Percentiles rank a stretch among this genome's conserved stretches.
Conservation (phyloP, 2,797 vertebrate species). For the Amazonetta brasiliensis region DNA sequence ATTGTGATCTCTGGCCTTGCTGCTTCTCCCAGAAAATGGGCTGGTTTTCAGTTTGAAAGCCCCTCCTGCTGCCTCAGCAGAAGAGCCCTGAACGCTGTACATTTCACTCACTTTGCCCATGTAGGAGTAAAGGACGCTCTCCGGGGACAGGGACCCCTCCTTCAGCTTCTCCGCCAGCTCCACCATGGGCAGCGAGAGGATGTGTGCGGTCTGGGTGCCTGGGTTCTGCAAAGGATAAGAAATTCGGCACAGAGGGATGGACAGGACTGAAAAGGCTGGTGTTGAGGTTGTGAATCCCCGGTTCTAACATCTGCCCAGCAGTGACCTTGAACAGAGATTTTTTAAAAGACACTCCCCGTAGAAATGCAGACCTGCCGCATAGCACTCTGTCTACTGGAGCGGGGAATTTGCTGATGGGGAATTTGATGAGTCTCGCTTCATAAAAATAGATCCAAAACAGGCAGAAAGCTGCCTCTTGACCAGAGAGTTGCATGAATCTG, state of each 20-base stretch:
- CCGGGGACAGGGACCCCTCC: constrained; percentile 77
- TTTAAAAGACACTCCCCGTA: neutral
- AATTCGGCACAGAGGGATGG: neutral
- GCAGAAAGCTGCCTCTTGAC: neutral
- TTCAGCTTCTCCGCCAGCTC: constrained; percentile 79
- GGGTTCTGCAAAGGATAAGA: constrained; percentile 74
- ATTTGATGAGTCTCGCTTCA: neutral
- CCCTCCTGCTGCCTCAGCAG: neutral
- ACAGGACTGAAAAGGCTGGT: neutral
- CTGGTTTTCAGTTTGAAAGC: neutral
- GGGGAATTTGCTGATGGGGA: neutral
- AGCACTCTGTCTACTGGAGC: neutral
- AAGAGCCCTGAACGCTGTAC: neutral
- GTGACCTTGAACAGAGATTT: neutral
- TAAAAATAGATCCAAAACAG: neutral
- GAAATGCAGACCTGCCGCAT: neutral
- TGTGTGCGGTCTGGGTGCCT: constrained; percentile 42
- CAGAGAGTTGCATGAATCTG: neutral
- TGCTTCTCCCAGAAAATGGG: neutral
- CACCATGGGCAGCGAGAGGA: constrained; percentile 77
- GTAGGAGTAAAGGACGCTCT: constrained; percentile 83
- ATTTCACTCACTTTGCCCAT: constrained; percentile 80
- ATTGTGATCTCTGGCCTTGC: neutral
- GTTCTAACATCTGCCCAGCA: neutral
- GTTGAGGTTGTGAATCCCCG: neutral